Base-by-base conservation (phyloP, 2,888 invertebrate species). In the Sesamia inferens region DNA sequence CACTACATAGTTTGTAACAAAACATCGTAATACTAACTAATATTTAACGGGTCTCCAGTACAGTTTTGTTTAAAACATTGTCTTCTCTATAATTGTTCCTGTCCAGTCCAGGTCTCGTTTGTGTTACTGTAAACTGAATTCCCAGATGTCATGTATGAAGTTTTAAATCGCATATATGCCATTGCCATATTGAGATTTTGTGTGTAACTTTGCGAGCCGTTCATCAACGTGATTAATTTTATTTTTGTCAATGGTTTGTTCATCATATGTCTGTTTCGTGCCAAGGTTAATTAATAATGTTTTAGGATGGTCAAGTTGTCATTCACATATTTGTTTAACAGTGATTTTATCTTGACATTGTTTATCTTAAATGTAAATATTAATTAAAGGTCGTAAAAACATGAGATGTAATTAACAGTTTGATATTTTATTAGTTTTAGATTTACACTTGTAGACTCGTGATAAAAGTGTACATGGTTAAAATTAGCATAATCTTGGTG, bases 211-310 rank as follows among this genome's bases (percentile, higher is more conserved):
- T 55, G 14, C 57, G 70, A 14, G 31, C 39, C 44, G 31, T 64
- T 59, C 42, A 16, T 61, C 51, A 31, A 47, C 24, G 67, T 80
- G 69, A 82, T 70, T 67, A 74, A 80, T 81, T 31, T 31, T 48
- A 51, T 58, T 16, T 6, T 58, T 64, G 55, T 54, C 68, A 68
- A 66, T 63, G 44, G 6, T 16, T 31, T 44, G 47, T 48, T 47
- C 42, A 58, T 63, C 22, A 65, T 54, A 5, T 13, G 47, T 70
- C 19, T 64, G 16, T 69, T 51, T 44, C 39, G 39, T 83, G 80
- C 69, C 76, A 79, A 79, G 81, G 84, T 64, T 22, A 47, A n/a
- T n/a, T n/a, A n/a, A n/a, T n/a, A n/a, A 57, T 14, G 14, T 22
- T 24, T 54, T 64, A 54, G 16, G 22, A 83, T 47, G 19, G n/a